Base-by-base conservation (phyloP, 2,113 vertebrate genomes). In the Aleadryas rufinucha region DNA sequence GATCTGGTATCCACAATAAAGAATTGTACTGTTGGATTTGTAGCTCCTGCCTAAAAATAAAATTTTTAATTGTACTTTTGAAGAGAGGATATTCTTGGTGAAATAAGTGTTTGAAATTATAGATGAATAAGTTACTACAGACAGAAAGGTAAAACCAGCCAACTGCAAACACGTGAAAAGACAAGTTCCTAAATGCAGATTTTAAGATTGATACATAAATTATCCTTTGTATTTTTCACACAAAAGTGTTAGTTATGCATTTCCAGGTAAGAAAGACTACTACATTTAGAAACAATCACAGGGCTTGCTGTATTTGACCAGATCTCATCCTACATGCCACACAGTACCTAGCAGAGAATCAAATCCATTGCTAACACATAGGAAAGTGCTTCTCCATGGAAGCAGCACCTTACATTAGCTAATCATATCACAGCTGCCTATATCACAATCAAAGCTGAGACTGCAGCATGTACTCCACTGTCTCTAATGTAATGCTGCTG, bases 41-140 rank as follows among this genome's bases (percentile, higher is more conserved):
- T 75, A 88, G 98, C 84, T 97, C 98, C 98, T 87, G 98, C 98
- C 98, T 98, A 95, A 91, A 97, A 84, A 94, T 66, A 97, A 79
- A 49, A 27, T 39, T 23, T 80, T 85, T 86, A 54, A 92, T 91
- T 84, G 54, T 91, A 93, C 49, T 93, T 82, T 87, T 78, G 53
- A 91, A 84, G 66, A 91, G 7, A 66, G 30, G 87, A 77, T 65
- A 94, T 75, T 84, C 60, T 24, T 61, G 23, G 28, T 42, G 63
- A 94, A 80, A 33, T 30, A 68, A 60, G 13, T 20, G 9, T 76
- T 59, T 75, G 68, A 94, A 93, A 95, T 27, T 44, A 59, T 2
- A 88, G 54, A 86, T 2, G 4, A 91, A 22, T 71, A 90, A 89
- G 65, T 78, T 75, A 86, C 56, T 75, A 88, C 31, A 70, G 70